Conservation (phyloP, 2,113 vertebrate genomes). For the Scolopax mira region DNA sequence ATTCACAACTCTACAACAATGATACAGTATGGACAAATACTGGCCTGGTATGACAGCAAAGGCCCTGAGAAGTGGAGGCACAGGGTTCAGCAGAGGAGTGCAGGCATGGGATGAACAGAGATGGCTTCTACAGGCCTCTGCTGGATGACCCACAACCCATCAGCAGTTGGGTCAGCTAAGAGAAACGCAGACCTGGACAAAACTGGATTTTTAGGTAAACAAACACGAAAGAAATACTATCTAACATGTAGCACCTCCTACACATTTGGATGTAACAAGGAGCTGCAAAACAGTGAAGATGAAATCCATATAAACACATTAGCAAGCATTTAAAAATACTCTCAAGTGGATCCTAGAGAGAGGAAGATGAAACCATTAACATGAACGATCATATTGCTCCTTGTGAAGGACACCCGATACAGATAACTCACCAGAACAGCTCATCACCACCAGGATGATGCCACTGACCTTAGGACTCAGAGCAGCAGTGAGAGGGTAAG, state of each 20-base stretch:
- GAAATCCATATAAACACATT: neutral
- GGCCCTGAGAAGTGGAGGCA: neutral
- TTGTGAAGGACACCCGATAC: neutral
- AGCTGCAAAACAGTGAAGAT: neutral
- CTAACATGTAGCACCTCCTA: neutral
- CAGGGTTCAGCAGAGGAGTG: rapidly evolving
- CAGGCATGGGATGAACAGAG: neutral
- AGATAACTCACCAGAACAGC: neutral
- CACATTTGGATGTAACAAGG: neutral
- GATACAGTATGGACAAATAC: neutral
- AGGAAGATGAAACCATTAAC: neutral
- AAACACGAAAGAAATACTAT: neutral
- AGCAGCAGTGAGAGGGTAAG: neutral
- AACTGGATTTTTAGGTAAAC: neutral
- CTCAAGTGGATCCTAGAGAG: neutral
- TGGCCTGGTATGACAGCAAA: neutral
- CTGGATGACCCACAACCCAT: neutral
- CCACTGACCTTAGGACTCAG: neutral
- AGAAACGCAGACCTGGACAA: neutral
- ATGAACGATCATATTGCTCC: rapidly evolving
- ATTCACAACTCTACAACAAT: neutral
- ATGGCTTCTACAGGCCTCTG: neutral
- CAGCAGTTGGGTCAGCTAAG: rapidly evolving
- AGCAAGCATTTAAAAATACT: neutral
- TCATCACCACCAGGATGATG: neutral